These are phyloP conservation scores for Apis dorsata DNA, from an alignment of 1,140 invertebrate genomes.

Conservation along the genomic window DNA sequence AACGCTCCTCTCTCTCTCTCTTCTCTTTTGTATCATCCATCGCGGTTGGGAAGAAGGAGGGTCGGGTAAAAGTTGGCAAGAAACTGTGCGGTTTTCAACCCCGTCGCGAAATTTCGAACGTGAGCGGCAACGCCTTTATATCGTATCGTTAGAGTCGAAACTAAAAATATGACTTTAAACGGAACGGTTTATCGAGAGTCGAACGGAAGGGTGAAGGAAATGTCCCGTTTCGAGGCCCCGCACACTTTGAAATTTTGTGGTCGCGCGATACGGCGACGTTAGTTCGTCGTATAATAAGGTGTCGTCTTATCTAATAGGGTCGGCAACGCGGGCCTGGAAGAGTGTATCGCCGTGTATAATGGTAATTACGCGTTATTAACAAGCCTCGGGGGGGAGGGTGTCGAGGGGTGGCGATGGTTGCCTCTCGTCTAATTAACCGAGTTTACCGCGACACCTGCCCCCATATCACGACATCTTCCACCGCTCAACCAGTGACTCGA, in stretches of 20 bases:
- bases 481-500: constrained; percentile 78
- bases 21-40: neutral
- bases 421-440: constrained; percentile 81
- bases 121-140: neutral
- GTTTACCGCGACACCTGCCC: constrained; percentile 81
- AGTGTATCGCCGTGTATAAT: constrained; percentile 81
- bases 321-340: constrained; percentile 75
- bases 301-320: constrained; percentile 81
- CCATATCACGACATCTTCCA: constrained; percentile 76
- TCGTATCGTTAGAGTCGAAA: no score
- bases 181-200: no score
- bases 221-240: constrained; percentile 27
- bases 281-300: constrained; percentile 80
- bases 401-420: constrained; percentile 74
- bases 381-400: constrained; percentile 75
- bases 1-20: constrained; percentile 3
- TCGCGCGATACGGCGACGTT: constrained; percentile 75
- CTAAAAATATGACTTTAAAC: no score
- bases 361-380: constrained; percentile 81
- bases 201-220: neutral
- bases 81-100: neutral
- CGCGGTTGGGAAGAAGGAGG: no score
- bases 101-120: neutral
- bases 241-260: constrained; percentile 63
- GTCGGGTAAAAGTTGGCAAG: neutral